A percentile compares a stretch with the other conserved stretches of the same genome.
phyloP scores from a whole-genome alignment of 1,140 invertebrate genomes.

The Musca domestica region DNA sequence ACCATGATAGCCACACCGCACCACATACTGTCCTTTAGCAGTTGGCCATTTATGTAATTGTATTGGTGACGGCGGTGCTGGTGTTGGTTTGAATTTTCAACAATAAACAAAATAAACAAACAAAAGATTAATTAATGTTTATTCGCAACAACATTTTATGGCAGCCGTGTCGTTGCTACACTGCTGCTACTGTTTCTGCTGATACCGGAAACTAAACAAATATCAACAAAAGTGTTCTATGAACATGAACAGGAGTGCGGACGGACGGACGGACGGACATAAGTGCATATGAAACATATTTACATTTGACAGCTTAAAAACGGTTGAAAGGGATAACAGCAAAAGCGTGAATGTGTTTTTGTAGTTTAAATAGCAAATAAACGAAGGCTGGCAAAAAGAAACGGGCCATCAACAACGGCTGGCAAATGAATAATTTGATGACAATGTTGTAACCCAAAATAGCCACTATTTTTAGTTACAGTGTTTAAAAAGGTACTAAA shows the following conservation, averaged over 20 bases:
- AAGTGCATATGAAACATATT: neutral
- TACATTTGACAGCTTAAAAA: neutral
- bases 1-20: neutral
- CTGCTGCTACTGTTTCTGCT: neutral
- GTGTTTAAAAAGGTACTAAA: too few relatives aligned
- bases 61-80: neutral
- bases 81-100: neutral
- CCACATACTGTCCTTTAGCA: neutral
- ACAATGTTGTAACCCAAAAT: too few relatives aligned
- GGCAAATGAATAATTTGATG: too few relatives aligned
- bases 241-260: neutral
- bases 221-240: neutral
- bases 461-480: too few relatives aligned
- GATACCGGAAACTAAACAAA: slow-evolving; percentile 16
- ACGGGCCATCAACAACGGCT: too few relatives aligned
- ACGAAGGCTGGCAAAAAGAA: too few relatives aligned
- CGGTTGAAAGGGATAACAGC: neutral
- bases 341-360: neutral
- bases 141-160: slow-evolving; percentile 17
- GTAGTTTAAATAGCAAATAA: too few relatives aligned
- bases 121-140: slow-evolving; percentile 20
- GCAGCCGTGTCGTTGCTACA: neutral
- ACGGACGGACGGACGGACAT: neutral
- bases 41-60: neutral
- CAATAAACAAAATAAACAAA: slow-evolving; percentile 21